Base-by-base conservation (phyloP, 2,888 invertebrate genomes). In the Heliconius erato region DNA sequence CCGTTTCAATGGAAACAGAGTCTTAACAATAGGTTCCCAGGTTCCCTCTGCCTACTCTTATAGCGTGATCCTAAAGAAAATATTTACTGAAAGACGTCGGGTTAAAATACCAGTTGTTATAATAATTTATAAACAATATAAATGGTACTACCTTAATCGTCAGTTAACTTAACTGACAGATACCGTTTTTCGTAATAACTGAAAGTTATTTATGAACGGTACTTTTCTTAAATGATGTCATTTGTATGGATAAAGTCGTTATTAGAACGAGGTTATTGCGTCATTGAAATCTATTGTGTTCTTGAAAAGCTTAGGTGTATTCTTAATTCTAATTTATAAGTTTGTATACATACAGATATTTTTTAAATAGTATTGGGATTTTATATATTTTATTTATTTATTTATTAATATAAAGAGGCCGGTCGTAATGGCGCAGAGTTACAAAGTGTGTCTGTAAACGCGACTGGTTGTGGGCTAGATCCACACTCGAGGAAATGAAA, bases 171-270 rank as follows among this genome's bases (percentile, higher is more conserved):
- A 72, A 72, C 44, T 49, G 12, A 71, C 67, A 16, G 26, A 28
- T 4, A n/a, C 6, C 9, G 9, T 26, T 44, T 72, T 72, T 72
- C 44, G 72, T 72, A 72, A 72, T 49, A 72, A 26, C 19, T 16
- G 72, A 72, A 72, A 72, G 72, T 49, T 49, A 44, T 28, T 26
- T 49, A 28, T 49, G 44, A 72, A 71, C 1, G 16, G 44, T 16
- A 49, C 72, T 26, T 72, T 72, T 16, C 26, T 49, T 72, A 26
- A 71, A 26, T 4, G 44, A 16, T 26, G 3, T 72, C 72, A n/a
- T 72, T 72, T 72, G 72, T 72, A 44, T 49, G 72, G 26, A 72
- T 72, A 14, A 26, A 71, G 12, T n/a, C 28, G 26, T 72, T 72
- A 72, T 0, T 14, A 44, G 26, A 28, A 44, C n/a, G 28, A 71